phyloP scores from a whole-genome alignment of 2,888 invertebrate genomes.

The Lacanobia oleracea region DNA sequence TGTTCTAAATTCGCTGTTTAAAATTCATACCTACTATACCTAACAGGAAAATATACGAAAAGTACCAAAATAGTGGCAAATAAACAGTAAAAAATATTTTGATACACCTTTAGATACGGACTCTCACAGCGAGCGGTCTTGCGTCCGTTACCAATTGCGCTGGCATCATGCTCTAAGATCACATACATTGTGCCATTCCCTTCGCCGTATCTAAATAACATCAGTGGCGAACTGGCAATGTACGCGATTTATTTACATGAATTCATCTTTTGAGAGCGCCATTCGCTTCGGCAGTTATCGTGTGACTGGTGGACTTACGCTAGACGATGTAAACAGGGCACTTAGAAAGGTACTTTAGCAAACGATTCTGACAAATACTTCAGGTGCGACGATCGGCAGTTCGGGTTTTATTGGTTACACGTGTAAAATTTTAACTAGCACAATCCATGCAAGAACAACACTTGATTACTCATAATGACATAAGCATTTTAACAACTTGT shows the following conservation, averaged over 20 bases:
- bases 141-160: conserved; percentile 35
- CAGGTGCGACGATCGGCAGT: conserved; percentile 8
- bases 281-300: conserved; percentile 51
- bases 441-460: conserved; percentile 23
- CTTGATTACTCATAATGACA: conserved; percentile 15
- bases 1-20: not conserved
- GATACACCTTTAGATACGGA: conserved; percentile 46
- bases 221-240: conserved; percentile 34
- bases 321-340: conserved; percentile 53
- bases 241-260: conserved; percentile 28
- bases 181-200: conserved; percentile 39
- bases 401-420: conserved; percentile 31
- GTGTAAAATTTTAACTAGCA: conserved; percentile 21
- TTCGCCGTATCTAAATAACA: conserved; percentile 21
- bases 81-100: conserved; percentile 52
- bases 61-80: conserved; percentile 41
- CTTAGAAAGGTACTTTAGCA: conserved; percentile 37
- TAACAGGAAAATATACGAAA: conserved; percentile 52
- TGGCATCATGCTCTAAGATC: conserved; percentile 27
- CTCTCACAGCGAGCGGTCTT: conserved; percentile 50
- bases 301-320: conserved; percentile 48
- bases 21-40: not conserved
- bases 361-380: conserved; percentile 27
- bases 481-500: not conserved
- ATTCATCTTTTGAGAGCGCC: conserved; percentile 44